These are phyloP conservation scores for Steinernema carpocapsae DNA, from an alignment of 2,888 invertebrate genomes.

Conservation along the genomic window DNA sequence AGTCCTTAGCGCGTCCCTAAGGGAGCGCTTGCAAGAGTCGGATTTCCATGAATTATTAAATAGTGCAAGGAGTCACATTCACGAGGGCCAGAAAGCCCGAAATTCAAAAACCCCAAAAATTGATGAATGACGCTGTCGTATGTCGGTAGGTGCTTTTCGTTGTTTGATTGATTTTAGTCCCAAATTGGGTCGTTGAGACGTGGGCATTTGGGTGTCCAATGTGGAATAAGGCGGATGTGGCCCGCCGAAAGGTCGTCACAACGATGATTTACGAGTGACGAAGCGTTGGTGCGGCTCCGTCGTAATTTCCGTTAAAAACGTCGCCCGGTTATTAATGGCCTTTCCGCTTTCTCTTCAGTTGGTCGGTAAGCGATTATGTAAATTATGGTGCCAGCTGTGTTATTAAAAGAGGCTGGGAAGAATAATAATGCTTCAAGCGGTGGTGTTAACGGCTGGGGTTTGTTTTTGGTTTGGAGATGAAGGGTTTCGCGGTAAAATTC, in stretches of 20 bases:
- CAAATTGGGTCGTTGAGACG: not conserved
- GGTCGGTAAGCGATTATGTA: not conserved
- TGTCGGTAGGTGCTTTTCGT: not conserved
- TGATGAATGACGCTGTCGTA: conserved; percentile 5
- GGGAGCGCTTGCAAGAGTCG: not conserved
- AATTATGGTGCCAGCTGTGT: not conserved
- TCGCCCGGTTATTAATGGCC: not conserved
- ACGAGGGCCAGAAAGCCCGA: conserved; percentile 5
- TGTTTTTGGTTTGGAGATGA: too few relatives aligned
- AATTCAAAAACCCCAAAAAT: too few relatives aligned
- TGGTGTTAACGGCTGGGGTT: too few relatives aligned
- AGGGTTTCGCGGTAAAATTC: too few relatives aligned
- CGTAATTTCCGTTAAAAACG: too few relatives aligned
- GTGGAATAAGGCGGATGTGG: too few relatives aligned
- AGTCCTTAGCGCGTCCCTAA: not conserved
- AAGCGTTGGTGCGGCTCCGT: too few relatives aligned
- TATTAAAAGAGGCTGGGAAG: too few relatives aligned
- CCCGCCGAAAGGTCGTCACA: not conserved
- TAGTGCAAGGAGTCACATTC: not conserved
- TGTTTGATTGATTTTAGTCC: too few relatives aligned
- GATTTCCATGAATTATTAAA: conserved; percentile 12
- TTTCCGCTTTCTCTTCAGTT: not conserved
- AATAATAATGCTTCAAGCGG: too few relatives aligned
- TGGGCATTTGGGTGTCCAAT: not conserved
- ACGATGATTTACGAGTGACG: conserved; percentile 2